phyloP scores from a whole-genome alignment of 2,888 invertebrate species.

The Leuctra nigra region DNA sequence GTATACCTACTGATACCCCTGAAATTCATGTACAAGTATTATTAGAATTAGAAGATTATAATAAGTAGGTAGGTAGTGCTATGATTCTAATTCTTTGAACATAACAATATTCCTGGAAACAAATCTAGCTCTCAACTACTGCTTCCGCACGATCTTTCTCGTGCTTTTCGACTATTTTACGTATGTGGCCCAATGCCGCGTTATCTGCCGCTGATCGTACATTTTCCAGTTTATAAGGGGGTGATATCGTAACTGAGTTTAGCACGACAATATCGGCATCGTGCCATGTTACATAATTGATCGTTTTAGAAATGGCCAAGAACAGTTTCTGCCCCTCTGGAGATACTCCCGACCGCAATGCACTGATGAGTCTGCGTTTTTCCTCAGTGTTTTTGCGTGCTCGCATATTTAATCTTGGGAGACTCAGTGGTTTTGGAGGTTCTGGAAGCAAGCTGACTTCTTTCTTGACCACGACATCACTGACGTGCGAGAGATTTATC shows the following conservation, averaged over 20 bases:
- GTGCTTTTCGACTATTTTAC: conserved; percentile 63
- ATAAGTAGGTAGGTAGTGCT: too few relatives aligned
- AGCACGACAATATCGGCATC: conserved; percentile 85
- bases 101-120: too few relatives aligned
- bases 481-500: conserved; percentile 82
- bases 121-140: too few relatives aligned
- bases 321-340: conserved; percentile 86
- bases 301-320: conserved; percentile 81
- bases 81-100: too few relatives aligned
- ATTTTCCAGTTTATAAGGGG: conserved; percentile 79
- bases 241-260: conserved; percentile 77
- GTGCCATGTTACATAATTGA: conserved; percentile 67
- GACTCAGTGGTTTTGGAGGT: conserved; percentile 54
- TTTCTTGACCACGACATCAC: conserved; percentile 84
- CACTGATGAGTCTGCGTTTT: conserved; percentile 72
- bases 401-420: conserved; percentile 66
- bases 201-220: conserved; percentile 63
- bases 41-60: too few relatives aligned
- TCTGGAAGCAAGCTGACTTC: conserved; percentile 63
- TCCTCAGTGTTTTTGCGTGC: conserved; percentile 81
- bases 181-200: conserved; percentile 73
- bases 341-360: conserved; percentile 74
- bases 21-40: too few relatives aligned
- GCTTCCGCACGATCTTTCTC: conserved; percentile 3
- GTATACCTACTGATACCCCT: too few relatives aligned